Conservation (phyloP, 2,113 vertebrate species). For the Lutjanus erythropterus region DNA sequence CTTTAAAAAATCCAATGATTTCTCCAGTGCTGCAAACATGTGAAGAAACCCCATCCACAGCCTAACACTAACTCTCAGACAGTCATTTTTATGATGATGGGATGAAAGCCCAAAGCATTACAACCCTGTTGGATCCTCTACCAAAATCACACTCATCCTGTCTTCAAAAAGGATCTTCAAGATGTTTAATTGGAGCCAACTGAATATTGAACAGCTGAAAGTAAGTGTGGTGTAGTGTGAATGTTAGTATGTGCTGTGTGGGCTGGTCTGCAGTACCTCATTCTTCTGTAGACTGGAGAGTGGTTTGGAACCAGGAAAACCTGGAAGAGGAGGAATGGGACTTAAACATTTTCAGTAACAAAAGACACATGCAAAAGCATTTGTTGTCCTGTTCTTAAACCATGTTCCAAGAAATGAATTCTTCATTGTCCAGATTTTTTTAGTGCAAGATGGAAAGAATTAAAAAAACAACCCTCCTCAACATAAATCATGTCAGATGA, state of each 20-base stretch:
- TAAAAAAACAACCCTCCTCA: background rate
- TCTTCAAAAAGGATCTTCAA: background rate
- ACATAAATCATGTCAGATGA: background rate
- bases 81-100: background rate
- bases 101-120: background rate
- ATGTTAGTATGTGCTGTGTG: background rate
- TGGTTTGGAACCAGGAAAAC: slow-evolving; percentile 70
- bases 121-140: background rate
- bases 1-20: too few relatives aligned
- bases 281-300: slow-evolving; percentile 80
- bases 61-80: background rate
- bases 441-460: background rate
- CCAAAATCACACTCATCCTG: background rate
- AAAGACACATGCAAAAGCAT: background rate
- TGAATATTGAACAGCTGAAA: background rate
- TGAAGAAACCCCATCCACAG: background rate
- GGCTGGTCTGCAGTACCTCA: slow-evolving; percentile 72
- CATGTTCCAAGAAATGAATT: background rate
- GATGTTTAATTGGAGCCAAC: background rate
- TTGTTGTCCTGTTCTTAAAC: background rate
- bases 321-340: slow-evolving; percentile 27
- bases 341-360: background rate
- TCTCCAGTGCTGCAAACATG: background rate
- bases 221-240: background rate
- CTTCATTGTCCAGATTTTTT: background rate